Base-by-base conservation (phyloP, 2,888 invertebrate genomes). In the Epinotia demarniana region DNA sequence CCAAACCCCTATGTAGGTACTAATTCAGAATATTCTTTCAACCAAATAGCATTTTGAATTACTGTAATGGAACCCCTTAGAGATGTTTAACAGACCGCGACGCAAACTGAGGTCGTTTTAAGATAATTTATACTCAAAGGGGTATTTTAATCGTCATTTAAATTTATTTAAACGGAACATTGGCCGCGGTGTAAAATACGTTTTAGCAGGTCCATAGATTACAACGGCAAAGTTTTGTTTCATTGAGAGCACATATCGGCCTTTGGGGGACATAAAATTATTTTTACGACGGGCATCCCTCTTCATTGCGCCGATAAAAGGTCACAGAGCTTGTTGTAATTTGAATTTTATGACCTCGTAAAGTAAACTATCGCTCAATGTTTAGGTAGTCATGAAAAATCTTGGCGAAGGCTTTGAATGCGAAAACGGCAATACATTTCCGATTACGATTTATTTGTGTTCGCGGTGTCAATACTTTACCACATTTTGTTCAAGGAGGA, bases 281-380 rank as follows among this genome's bases (percentile, higher is more conserved):
- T 84, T 84, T 84, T 84, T 83, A 84, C 81, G 83, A 83, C 75
- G 77, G 79, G 77, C 80, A 81, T 80, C 79, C 79, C 78, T 75
- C 78, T 83, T 84, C 85, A 84, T 84, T 82, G 81, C 73, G 77
- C 78, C 79, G 79, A 82, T 84, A 83, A 83, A 85, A 82, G 82
- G 81, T 82, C 81, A 82, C 80, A 80, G 80, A 78, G 80, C 81
- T 81, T 80, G 82, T 80, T 82, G 81, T 83, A 84, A 84, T 84
- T 83, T 81, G 81, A 81, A 80, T 81, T 85, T 85, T 83, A 84
- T 84, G 80, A 78, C 79, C 78, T 81, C 80, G 76, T 85, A 82
- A 83, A 81, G 77, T 81, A 81, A 83, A 80, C 82, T 81, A 79
- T 82, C 77, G 77, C 75, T 74, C 70, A 74, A 75, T 70, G 72